Evolutionary conservation across 2,797 vertebrate genomes (phyloP), one percentile per base, ranked within the genome.

Genomic region (Catostomus latipinnis): DNA sequence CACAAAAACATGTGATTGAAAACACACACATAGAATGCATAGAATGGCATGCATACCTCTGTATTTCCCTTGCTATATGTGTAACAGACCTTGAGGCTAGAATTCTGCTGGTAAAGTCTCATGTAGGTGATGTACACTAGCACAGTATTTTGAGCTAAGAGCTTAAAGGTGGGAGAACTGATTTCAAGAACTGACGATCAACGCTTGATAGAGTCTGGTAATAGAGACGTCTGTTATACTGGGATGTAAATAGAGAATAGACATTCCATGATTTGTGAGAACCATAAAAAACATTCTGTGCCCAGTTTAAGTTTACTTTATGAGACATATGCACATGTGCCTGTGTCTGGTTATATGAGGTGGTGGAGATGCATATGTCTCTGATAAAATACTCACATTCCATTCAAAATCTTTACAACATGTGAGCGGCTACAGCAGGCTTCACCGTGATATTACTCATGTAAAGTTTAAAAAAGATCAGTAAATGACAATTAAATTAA

Each of bases 371-470:
- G 48, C 75, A 78, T 57, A 58, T 78, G 68, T 54, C 67, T 79
- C 66, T 78, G 78, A 81, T 77, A 74, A 70, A 81, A 71, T 34
- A 60, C 11, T 71, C 65, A 10, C 54, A 81, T 76, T 85, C 54
- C 18, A 65, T 78, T 71, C 8, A n/a, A 49, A 50, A 77, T 34
- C 14, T 18, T 8, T 50, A 71, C 58, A 78, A 56, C 50, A 48
- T 78, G 49, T 8, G 2, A 71, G 58, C 7, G 43, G 43, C 14
- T 46, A n/a, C 60, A 62, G n/a, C 9, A 10, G 12, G 53, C 1
- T 22, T 16, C 16, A 18, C 12, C 71, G 53, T 46, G 5, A 8
- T 67, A 13, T 57, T 69, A 56, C 16, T 62, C 63, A 14, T 6
- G 13, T 16, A 49, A 50, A 56, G 11, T 53, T 16, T 34, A 3